These are phyloP conservation scores for Oryzias sinensis DNA, from an alignment of 2,797 vertebrate species.

Conservation along the genomic window DNA sequence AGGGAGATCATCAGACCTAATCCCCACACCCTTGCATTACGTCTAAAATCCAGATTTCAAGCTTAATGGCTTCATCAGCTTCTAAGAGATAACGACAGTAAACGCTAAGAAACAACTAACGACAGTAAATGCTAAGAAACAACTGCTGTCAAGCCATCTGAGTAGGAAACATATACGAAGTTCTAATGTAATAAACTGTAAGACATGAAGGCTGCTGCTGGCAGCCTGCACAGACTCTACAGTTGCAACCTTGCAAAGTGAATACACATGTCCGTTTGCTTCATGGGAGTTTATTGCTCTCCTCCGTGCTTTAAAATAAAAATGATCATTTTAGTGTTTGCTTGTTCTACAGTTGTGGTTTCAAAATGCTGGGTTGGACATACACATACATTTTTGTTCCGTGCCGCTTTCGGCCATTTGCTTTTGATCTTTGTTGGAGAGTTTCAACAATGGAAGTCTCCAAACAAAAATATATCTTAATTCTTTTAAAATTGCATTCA, in stretches of 20 bases:
- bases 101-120: conserved; percentile 24
- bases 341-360: conserved; percentile 62
- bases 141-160: conserved; percentile 7
- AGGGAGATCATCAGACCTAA: conserved; percentile 33
- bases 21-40: conserved; percentile 40
- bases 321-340: conserved; percentile 50
- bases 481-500: conserved; percentile 29
- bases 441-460: conserved; percentile 28
- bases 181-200: conserved; percentile 15
- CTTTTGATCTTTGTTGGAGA: conserved; percentile 38
- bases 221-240: conserved; percentile 18
- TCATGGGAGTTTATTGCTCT: conserved; percentile 40
- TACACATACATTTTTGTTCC: conserved; percentile 50
- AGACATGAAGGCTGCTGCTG: conserved; percentile 28
- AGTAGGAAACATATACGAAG: conserved; percentile 19
- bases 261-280: conserved; percentile 46
- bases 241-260: conserved; percentile 40
- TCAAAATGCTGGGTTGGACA: conserved; percentile 43
- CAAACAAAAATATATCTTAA: conserved; percentile 37
- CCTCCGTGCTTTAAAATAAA: conserved; percentile 53
- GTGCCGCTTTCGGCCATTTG: conserved; percentile 47
- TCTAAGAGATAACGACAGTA: conserved; percentile 11
- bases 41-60: conserved; percentile 20
- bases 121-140: conserved; percentile 5
- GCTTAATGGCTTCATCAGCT: conserved; percentile 19